phyloP scores from a whole-genome alignment of 2,888 invertebrate species.

The Amphipoea oculea region DNA sequence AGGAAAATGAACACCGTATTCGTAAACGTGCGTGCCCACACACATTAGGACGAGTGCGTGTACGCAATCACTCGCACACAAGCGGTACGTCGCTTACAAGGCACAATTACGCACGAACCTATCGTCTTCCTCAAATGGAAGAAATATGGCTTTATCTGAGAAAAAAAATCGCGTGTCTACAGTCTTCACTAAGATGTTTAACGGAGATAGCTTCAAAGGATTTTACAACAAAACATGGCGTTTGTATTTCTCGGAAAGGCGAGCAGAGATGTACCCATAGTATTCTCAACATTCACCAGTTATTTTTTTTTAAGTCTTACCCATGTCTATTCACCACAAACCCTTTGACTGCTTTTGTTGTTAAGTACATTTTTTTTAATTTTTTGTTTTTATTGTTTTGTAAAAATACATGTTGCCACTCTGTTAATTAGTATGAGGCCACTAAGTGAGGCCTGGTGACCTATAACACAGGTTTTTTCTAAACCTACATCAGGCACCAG shows the following conservation, averaged over 20 bases:
- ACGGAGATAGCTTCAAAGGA: constrained; percentile 15
- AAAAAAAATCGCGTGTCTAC: constrained; percentile 28
- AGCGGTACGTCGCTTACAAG: constrained; percentile 19
- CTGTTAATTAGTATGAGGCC: not conserved
- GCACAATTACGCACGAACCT: constrained; percentile 38
- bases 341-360: too few species aligned
- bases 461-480: too few species aligned
- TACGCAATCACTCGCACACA: constrained; percentile 37
- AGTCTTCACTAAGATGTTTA: constrained; percentile 18
- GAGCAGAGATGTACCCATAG: too few species aligned
- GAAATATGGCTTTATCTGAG: constrained; percentile 22
- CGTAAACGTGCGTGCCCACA: constrained; percentile 36
- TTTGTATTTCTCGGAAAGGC: not conserved
- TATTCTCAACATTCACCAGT: not conserved
- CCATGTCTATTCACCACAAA: not conserved
- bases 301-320: not conserved
- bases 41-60: constrained; percentile 40
- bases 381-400: too few species aligned
- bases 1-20: constrained; percentile 8
- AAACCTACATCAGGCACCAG: too few species aligned
- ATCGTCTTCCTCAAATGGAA: constrained; percentile 47
- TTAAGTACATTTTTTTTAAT: too few species aligned
- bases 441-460: not conserved
- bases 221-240: not conserved
- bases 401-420: not conserved